phyloP scores from a whole-genome alignment of 2,888 invertebrate genomes.

The Mesorhabditis spiculigera region DNA sequence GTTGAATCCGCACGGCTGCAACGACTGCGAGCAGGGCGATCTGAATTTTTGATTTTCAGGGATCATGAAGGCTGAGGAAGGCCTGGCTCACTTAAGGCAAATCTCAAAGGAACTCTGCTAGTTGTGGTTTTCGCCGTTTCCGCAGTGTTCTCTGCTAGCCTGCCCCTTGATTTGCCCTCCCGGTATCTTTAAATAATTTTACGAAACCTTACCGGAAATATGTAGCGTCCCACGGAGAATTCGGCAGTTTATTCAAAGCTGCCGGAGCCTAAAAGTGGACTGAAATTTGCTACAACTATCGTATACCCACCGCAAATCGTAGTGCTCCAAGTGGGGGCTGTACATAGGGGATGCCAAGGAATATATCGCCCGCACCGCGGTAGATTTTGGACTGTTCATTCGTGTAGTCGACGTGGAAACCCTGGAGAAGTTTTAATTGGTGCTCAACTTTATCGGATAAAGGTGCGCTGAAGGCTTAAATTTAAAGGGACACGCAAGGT shows the following conservation, averaged over 20 bases:
- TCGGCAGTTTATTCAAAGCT: not conserved
- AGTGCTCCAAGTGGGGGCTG: constrained; percentile 9
- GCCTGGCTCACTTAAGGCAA: no score
- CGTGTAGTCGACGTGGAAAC: constrained; percentile 12
- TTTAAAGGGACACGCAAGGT: no score
- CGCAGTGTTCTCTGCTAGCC: no score
- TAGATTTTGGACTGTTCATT: not conserved
- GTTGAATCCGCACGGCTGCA: no score
- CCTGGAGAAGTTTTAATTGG: not conserved
- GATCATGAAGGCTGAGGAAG: no score
- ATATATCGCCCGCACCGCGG: constrained; percentile 9
- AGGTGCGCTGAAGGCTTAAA: no score
- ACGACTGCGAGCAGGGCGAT: no score
- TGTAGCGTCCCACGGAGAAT: not conserved
- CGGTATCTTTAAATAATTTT: constrained; percentile 5
- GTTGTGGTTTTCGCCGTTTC: no score
- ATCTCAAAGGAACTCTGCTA: no score
- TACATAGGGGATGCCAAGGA: constrained; percentile 14
- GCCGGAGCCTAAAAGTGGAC: not conserved
- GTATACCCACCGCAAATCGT: constrained; percentile 9
- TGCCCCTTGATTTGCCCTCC: no score
- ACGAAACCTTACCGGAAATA: not conserved
- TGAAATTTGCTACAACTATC: not conserved
- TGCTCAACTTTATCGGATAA: no score
- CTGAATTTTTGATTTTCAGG: no score